Evolutionary conservation across 1,140 invertebrate species (phyloP), one percentile per base, ranked within the genome.

Genomic region (Drosophila pachea): DNA sequence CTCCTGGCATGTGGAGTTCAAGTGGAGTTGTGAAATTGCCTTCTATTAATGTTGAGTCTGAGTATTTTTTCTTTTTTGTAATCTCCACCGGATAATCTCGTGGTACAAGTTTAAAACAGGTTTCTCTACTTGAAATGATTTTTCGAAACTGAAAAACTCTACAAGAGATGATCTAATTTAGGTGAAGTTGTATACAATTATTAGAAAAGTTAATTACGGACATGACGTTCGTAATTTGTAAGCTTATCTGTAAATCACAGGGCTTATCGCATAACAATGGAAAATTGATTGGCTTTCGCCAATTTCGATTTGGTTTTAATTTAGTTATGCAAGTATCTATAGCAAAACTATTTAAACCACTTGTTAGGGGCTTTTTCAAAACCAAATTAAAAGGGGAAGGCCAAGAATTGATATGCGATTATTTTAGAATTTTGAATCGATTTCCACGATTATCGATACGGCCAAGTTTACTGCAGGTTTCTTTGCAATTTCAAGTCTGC

Each of bases 131-230:
- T 7, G 95, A 94, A 38, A 98, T 93, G 42, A 96, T 91, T 92
- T 97, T 97, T 76, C 96, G 91, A 88, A 98, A 97, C 83, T 96
- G 93, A 91, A 98, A 97, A 87, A 98, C 92, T 90, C 96, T 98
- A 43, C 48, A 32, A 66, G 29, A 29, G 42, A 56, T 7, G 12
- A 4, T 4, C 6, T 4, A 32, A 33, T 8, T 29, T 32, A 8
- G 8, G 12, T 22, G 22, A 22, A 22, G 22, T 22, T 22, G 22
- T 22, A 22, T 22, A 22, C 3, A 22, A 22, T 22, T 22, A 22
- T 22, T 22, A 22, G 22, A 22, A 3, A 22, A 22, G 22, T 1
- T 22, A 22, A 22, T 22, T 22, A 22, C 22, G 22, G 1, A 2
- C 3, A 22, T 22, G 3, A 22, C 22, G 22, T 22, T 22, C 22